Evolutionary conservation across 2,113 vertebrate species (phyloP), one percentile per base, ranked within the genome.

Genomic region (Cercocebus atys): DNA sequence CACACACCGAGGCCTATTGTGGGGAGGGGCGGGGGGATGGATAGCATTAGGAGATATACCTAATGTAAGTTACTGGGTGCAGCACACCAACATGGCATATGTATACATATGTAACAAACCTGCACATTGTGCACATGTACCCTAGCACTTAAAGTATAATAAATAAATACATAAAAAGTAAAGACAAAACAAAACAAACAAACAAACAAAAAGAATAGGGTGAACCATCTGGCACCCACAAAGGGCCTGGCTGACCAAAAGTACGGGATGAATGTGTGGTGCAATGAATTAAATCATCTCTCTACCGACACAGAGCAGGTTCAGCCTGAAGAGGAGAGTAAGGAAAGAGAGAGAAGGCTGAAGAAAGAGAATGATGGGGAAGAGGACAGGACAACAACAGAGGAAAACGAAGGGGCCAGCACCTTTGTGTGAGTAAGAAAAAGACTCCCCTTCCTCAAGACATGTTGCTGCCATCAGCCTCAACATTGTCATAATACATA

Each of bases 401-500:
- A 85, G 70, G 61, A 12, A 45, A 61, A 88, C 0, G 20, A 72
- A 75, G 32, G 52, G 23, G 1, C 40, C 40, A 72, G 20, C 43
- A 57, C 32, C 35, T 45, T n/a, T 0, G 2, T 16, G 68, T 73
- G 38, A 81, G n/a, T 50, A 11, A 57, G 38, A 23, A 43, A 43
- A 78, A 73, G 47, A 68, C n/a, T 57, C 45, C 32, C 25, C 38
- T 72, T 86, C 30, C 45, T 95, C 25, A 22, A 18, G 52, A 64
- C 18, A 17, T 1, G 14, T 25, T n/a, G 64, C n/a, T 50, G 18
- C 13, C 59, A 32, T 30, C 35, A 57, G 27, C 52, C 43, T 72
- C 45, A n/a, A n/a, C 5, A 30, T 1, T 22, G 27, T 32, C 8
- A 2, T 12, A 55, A n/a, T 18, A 23, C 6, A 32, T 2, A 25